Evolutionary conservation across 2,797 vertebrate genomes (phyloP), one percentile per base, ranked within the genome.

Genomic region (Manis pentadactyla): DNA sequence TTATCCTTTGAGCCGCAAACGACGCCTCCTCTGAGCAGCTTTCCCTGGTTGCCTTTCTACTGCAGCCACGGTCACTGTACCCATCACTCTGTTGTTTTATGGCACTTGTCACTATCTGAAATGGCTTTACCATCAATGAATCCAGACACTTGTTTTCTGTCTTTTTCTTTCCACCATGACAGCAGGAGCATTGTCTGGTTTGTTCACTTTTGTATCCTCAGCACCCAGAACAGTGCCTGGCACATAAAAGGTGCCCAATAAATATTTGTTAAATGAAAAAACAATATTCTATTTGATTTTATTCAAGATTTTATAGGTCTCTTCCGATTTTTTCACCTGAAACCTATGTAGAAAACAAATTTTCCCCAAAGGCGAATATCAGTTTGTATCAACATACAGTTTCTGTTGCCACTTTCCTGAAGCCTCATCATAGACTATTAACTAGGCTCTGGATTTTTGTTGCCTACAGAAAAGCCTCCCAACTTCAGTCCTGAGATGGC

Each of bases 391-490:
- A 96, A 97, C 88, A 90, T 92, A 75, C 17, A 97, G 91, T 79
- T 97, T 94, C 94, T 95, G 83, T 90, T 96, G 94, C 93, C 94
- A 93, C 96, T 96, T 77, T 96, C 91, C 84, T 69, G 71, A 94
- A 95, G 74, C 71, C 55, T 94, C 74, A 23, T 74, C 82, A 94
- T 81, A 94, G 63, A 83, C 83, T 95, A 86, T 93, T 96, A 97
- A 96, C 93, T 64, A 96, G 96, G 49, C 88, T 82, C 8, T 79
- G 71, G 79, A 89, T 93, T 97, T 95, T 61, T n/a, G 27, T 55
- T 82, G 71, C 86, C 94, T 81, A 53, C n/a, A 39, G 84, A 96
- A 83, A 94, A 25, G 29, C 18, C 59, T 74, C 87, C 46, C 49
- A 68, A 27, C 15, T 27, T n/a, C 1, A 29, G 37, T 59, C 81